Evolutionary conservation across 2,113 vertebrate species (phyloP), one percentile per base, ranked within the genome.

Genomic region (Ploceus nigricollis): DNA sequence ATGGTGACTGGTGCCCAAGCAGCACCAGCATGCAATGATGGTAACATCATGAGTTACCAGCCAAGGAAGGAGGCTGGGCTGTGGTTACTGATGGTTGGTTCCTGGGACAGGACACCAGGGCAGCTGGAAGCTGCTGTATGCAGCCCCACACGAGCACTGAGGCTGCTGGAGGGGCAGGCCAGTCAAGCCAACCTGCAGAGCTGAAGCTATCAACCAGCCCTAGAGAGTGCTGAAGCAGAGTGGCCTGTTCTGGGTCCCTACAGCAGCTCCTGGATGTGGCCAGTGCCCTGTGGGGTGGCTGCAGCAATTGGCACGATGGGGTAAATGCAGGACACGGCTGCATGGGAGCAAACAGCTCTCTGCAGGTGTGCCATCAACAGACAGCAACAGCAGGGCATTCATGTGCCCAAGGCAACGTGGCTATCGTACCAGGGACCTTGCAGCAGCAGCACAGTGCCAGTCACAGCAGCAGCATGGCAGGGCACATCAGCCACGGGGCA

Each of bases 281-380:
- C 22, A 9, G 17, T 1, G 44, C 35, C 44, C 44, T 28, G 44
- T 5, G 54, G 23, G 11, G 19, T 2, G 30, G 65, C 65, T 40
- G 35, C 65, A 69, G 54, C 35, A 11, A 2, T 3, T 11, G 30
- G 27, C 40, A 33, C 6, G 0, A 5, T 0, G 2, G 50, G n/a
- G 28, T 9, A 1, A 27, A 9, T 1, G 15, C 50, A 28, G 64
- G 44, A 24, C 79, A 35, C 0, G 3, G n/a, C 51, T 27, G n/a
- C 63, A 13, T 2, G 2, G 53, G 19, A 30, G 30, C 25, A 19
- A 3, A 6, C 44, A 28, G 37, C 35, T 9, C 78, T 39, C 54
- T 15, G 65, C 19, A 6, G 24, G 14, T 12, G 19, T n/a, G 44
- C 8, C 44, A 15, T 0, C 54, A 9, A 1, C 15, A 50, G 11